phyloP scores from a whole-genome alignment of 2,113 vertebrate species.

The Malurus alboscapulatus region DNA sequence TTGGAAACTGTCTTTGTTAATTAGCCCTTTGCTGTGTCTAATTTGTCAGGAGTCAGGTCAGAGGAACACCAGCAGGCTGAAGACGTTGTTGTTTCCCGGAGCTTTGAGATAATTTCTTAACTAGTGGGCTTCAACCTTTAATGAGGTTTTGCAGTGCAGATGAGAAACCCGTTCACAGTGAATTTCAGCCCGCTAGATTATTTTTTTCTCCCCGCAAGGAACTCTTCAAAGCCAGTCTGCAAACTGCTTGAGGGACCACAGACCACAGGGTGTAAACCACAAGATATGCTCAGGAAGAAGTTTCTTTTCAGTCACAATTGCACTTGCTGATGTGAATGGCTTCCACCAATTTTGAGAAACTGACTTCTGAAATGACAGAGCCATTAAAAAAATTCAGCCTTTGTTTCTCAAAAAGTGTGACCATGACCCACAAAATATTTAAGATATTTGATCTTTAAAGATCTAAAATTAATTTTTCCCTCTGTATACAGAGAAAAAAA shows the following conservation, averaged over 20 bases:
- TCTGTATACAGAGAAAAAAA: background rate
- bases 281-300: background rate
- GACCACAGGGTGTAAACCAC: constrained; percentile 5
- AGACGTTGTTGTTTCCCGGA: background rate
- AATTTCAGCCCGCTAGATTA: background rate
- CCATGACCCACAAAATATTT: background rate
- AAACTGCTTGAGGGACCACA: background rate
- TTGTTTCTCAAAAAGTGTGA: background rate
- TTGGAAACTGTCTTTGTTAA: background rate
- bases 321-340: background rate
- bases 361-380: background rate
- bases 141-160: background rate
- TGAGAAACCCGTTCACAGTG: background rate
- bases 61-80: background rate
- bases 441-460: background rate
- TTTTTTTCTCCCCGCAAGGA: background rate
- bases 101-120: background rate
- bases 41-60: background rate
- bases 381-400: background rate
- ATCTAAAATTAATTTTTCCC: background rate
- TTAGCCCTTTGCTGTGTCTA: background rate
- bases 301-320: background rate
- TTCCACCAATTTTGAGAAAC: background rate
- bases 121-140: background rate
- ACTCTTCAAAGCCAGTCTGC: background rate